Evolutionary conservation across 2,888 invertebrate genomes (phyloP).

Genomic region (Pyrochroa serraticornis): DNA sequence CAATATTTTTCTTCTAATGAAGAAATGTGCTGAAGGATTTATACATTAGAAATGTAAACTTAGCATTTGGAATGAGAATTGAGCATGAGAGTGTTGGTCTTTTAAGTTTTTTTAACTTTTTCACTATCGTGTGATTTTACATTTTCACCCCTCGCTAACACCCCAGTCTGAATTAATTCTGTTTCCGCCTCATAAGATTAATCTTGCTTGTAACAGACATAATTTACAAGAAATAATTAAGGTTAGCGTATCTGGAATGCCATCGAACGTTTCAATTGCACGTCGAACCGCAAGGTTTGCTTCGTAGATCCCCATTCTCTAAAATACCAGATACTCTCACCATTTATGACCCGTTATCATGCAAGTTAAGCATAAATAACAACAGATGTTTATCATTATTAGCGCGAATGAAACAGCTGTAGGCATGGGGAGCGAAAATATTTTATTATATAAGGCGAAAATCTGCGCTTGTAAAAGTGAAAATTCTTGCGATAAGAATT

Average conservation of each 20-base stretch:
- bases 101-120: no score
- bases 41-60: no score
- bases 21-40: no score
- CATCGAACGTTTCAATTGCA: slow-evolving; percentile 18
- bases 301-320: slow-evolving; percentile 1
- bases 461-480: not conserved
- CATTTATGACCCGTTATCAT: slow-evolving; percentile 18
- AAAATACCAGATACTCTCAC: slow-evolving; percentile 16
- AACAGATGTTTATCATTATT: slow-evolving; percentile 21
- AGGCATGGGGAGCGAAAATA: slow-evolving; percentile 5
- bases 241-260: slow-evolving; percentile 5
- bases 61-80: no score
- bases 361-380: slow-evolving; percentile 27
- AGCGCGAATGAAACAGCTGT: slow-evolving; percentile 11
- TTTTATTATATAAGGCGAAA: not conserved
- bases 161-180: slow-evolving; percentile 7
- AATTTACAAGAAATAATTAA: slow-evolving; percentile 23
- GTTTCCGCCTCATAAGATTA: slow-evolving; percentile 5
- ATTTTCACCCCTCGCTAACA: no score
- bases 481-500: not conserved
- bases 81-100: no score
- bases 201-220: slow-evolving; percentile 1
- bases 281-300: slow-evolving; percentile 6
- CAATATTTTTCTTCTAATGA: no score
- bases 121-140: no score